Conservation (phyloP, 2,113 vertebrate genomes). For the Corvus cornix region DNA sequence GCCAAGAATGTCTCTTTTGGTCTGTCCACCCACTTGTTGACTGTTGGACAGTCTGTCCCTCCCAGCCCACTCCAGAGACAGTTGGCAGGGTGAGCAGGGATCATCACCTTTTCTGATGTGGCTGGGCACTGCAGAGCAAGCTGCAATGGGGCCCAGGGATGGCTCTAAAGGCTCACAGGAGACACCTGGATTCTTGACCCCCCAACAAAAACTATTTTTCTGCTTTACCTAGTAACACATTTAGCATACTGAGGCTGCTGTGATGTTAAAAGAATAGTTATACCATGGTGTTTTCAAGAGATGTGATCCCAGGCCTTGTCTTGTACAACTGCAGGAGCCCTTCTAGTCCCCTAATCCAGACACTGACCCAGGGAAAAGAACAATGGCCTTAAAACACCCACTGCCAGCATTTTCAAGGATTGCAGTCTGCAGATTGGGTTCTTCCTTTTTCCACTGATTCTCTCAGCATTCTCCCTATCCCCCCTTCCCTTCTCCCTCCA, state of each 20-base stretch:
- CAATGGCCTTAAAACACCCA: not conserved
- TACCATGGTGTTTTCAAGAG: not conserved
- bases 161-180: not conserved
- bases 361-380: not conserved
- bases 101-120: not conserved
- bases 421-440: not conserved
- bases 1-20: not conserved
- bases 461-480: not conserved
- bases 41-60: too few species aligned
- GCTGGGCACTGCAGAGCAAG: not conserved
- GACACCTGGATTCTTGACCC: not conserved
- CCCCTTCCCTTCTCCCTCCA: not conserved
- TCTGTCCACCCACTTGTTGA: not conserved
- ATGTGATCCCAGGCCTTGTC: not conserved
- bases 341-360: not conserved
- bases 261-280: not conserved
- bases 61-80: not conserved
- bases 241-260: not conserved
- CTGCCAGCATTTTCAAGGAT: not conserved
- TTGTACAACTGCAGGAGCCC: not conserved
- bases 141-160: rapidly evolving
- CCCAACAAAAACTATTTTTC: not conserved
- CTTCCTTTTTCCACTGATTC: not conserved
- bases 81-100: rapidly evolving
- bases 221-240: not conserved